These are phyloP conservation scores for Gastrophysa polygoni DNA, from an alignment of 2,888 invertebrate species.

Conservation along the genomic window DNA sequence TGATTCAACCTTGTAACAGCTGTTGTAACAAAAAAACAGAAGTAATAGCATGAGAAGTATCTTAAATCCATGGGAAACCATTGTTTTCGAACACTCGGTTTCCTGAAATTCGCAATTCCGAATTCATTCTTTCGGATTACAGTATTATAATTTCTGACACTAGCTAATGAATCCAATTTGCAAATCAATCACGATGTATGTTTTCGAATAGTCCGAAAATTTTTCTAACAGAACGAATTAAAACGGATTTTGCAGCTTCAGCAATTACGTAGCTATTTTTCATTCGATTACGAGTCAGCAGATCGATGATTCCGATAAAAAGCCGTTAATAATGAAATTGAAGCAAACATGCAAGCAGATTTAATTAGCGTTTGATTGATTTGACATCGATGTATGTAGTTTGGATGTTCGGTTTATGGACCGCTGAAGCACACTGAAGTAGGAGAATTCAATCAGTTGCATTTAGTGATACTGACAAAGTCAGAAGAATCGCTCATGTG, in stretches of 20 bases:
- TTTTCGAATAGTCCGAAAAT: conserved; percentile 18
- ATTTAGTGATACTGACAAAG: neutral
- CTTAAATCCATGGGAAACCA: too few species aligned
- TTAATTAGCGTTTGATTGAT: conserved; percentile 25
- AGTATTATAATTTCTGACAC: neutral
- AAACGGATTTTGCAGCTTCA: conserved; percentile 20
- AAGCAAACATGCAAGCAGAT: conserved; percentile 20
- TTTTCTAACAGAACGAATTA: conserved; percentile 27
- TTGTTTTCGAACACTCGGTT: too few species aligned
- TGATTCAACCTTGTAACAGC: too few species aligned
- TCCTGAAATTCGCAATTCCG: too few species aligned
- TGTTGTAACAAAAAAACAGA: too few species aligned
- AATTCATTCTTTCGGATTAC: neutral
- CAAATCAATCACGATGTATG: neutral
- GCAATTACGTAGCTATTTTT: conserved; percentile 30
- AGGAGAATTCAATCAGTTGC: conserved; percentile 4
- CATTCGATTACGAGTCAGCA: conserved; percentile 17
- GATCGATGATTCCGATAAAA: conserved; percentile 25
- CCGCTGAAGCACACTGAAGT: conserved; percentile 8
- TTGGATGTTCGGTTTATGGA: conserved; percentile 7
- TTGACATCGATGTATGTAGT: conserved; percentile 23
- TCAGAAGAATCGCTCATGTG: neutral
- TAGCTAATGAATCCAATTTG: neutral
- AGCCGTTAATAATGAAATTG: conserved; percentile 26
- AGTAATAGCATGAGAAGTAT: too few species aligned